These are phyloP conservation scores for Pseudolaguvia tuberculata DNA, from an alignment of 2,113 vertebrate species.

Conservation along the genomic window DNA sequence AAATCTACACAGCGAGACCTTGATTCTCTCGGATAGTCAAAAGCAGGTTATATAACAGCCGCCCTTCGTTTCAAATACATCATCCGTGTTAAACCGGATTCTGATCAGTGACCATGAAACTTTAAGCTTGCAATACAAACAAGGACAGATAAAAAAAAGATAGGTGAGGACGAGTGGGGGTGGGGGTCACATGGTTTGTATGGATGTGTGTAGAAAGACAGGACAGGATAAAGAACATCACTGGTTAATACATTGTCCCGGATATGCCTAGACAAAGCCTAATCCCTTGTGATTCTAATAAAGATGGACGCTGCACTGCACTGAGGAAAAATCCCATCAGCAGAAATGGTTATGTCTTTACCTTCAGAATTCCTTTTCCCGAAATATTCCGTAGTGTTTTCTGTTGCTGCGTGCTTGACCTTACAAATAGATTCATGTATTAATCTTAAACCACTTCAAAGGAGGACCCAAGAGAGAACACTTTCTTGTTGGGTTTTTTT, in stretches of 20 bases:
- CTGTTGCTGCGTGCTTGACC: background rate
- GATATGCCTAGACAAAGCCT: constrained; percentile 65
- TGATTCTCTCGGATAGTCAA: constrained; percentile 5
- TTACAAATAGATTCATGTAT: constrained; percentile 11
- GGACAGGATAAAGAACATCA: constrained; percentile 42
- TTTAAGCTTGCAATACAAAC: background rate
- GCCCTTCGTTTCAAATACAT: background rate
- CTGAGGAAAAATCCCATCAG: constrained; percentile 12
- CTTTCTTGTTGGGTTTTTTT: background rate
- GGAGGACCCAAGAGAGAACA: background rate
- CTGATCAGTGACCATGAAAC: background rate
- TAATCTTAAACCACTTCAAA: constrained; percentile 7
- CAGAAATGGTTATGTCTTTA: background rate
- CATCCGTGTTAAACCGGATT: background rate
- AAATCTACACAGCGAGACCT: background rate
- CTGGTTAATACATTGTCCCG: constrained; percentile 62
- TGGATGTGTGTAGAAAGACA: constrained; percentile 18
- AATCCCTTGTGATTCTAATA: constrained; percentile 47
- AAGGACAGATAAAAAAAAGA: constrained; percentile 8
- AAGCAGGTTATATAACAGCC: constrained; percentile 3
- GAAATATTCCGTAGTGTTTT: background rate
- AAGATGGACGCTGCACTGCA: constrained; percentile 23
- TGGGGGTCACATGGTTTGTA: constrained; percentile 12
- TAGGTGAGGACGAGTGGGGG: too few relatives aligned
- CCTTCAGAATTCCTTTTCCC: background rate